Base-by-base conservation (phyloP, 2,888 invertebrate genomes). In the Cecidostiba fungosa region DNA sequence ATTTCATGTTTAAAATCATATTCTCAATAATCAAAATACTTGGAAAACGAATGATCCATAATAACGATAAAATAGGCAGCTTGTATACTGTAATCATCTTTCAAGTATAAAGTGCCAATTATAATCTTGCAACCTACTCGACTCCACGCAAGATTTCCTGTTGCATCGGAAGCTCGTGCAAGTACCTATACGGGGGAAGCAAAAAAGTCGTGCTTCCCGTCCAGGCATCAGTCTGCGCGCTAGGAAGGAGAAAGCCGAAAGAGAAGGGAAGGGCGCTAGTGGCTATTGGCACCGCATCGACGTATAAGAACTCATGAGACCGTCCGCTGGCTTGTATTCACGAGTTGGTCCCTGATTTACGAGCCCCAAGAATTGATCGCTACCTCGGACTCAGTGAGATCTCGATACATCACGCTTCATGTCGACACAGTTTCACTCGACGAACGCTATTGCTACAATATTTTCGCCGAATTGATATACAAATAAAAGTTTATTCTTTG, bases 241-340 rank as follows among this genome's bases (percentile, higher is more conserved):
- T 32, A 29, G 43, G 81, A 69, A 82, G 82, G 79, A 84, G 84
- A 84, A 84, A 76, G 62, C 59, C 74, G 47, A 79, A 59, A 72
- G 72, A 54, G 85, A 82, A 74, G 82, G 79, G 78, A 74, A 74
- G 82, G 76, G 74, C 69, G 77, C 73, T 1, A 23, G 74, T 4
- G 59, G 32, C 50, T 69, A 70, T 77, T 66, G 69, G 69, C 50
- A 54, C 19, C n/a, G 36, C 23, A 12, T 2, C 59, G 47, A 74
- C 73, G 43, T 86, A 86, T 86, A 86, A 86, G 85, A 86, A 70
- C 50, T 10, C 78, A 19, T 19, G 72, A 62, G 36, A 23, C 43
- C 47, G 16, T 32, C 72, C 54, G 16, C 50, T 50, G 16, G 8
- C 23, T 3, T 50, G 36, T 77, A 77, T 72, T 70, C 59, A n/a